phyloP scores from a whole-genome alignment of 1,140 invertebrate species.

The Aradophagus sp. region DNA sequence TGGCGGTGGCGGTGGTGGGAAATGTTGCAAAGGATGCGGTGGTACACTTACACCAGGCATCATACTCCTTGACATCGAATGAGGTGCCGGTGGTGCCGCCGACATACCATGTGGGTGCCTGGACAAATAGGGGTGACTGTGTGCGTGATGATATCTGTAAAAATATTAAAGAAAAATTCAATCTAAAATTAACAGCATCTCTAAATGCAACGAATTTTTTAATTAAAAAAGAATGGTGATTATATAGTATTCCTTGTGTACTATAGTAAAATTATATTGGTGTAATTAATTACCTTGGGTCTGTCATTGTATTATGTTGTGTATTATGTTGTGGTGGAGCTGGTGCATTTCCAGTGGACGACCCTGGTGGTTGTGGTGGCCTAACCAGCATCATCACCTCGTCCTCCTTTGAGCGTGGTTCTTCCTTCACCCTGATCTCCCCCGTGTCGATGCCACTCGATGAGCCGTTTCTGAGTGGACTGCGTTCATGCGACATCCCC shows the following conservation, averaged over 20 bases:
- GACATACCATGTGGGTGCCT: slow-evolving; percentile 71
- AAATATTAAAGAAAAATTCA: not conserved
- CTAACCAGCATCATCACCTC: slow-evolving; percentile 78
- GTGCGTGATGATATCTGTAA: slow-evolving; percentile 64
- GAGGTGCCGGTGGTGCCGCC: slow-evolving; percentile 40
- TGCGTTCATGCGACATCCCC: slow-evolving; percentile 77
- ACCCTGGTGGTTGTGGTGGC: slow-evolving; percentile 60
- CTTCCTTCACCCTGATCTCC: slow-evolving; percentile 79
- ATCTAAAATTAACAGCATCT: no score
- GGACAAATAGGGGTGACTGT: slow-evolving; percentile 66
- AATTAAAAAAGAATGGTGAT: no score
- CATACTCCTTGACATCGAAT: slow-evolving; percentile 75
- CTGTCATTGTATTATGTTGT: slow-evolving; percentile 67
- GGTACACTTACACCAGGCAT: slow-evolving; percentile 70
- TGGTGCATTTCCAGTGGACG: slow-evolving; percentile 52
- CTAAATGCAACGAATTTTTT: no score
- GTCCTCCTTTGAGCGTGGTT: slow-evolving; percentile 78
- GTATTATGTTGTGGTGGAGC: slow-evolving; percentile 49
- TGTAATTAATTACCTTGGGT: slow-evolving; percentile 66
- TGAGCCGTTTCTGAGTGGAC: slow-evolving; percentile 81
- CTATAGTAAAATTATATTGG: no score
- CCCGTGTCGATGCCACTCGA: slow-evolving; percentile 67
- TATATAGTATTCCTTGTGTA: no score
- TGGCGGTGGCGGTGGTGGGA: slow-evolving; percentile 71
- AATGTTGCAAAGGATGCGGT: slow-evolving; percentile 76